Base-by-base conservation (phyloP, 1,140 invertebrate genomes). In the Brachionus manjavacas region DNA sequence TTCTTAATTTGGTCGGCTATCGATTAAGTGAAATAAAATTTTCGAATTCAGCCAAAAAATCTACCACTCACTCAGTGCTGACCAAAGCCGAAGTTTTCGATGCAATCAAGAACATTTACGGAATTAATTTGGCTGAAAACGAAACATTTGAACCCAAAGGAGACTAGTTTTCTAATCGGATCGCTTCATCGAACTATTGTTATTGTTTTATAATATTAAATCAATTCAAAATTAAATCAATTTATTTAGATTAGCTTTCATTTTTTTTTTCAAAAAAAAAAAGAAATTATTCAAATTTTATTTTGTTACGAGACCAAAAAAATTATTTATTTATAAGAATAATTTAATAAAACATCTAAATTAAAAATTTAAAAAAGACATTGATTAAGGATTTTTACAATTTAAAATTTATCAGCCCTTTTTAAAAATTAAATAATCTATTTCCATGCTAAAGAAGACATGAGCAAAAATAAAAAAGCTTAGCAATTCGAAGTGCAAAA, bases 11-110 rank as follows among this genome's bases (percentile, higher is more conserved):
- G 46, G 39, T 49, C 16, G 76, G 76, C 25, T 60, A 79, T 52
- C n/a, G 43, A n/a, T 35, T 79, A 12, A 52, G 76, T 79, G 76
- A 79, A 35, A 79, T 79, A 23, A 79, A 79, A 79, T 79, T 79
- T 60, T 79, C 76, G 4, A 79, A 79, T 52, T 79, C 76, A 1
- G 46, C 46, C 1, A 31, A 49, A 49, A 79, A 79, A 23, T 52
- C 46, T 20, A 25, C 46, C 9, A 79, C 76, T 52, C 46, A 79
- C 41, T 79, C 76, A 11, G 20, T 52, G 16, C 25, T 79, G 14
- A 79, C 76, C 1, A 60, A 79, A 52, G 28, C 39, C 7, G 76
- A 79, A 52, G 76, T 79, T 23, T 79, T 49, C 23, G 76, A 79
- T 60, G 76, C 76, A n/a, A 79, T 79, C 35, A 79, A 60, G 25